A percentile compares a stretch with the other conserved stretches of the same genome.
These are phyloP conservation scores for Uromys caudimaculatus DNA, from an alignment of 2,797 vertebrate genomes.

Conservation along the genomic window DNA sequence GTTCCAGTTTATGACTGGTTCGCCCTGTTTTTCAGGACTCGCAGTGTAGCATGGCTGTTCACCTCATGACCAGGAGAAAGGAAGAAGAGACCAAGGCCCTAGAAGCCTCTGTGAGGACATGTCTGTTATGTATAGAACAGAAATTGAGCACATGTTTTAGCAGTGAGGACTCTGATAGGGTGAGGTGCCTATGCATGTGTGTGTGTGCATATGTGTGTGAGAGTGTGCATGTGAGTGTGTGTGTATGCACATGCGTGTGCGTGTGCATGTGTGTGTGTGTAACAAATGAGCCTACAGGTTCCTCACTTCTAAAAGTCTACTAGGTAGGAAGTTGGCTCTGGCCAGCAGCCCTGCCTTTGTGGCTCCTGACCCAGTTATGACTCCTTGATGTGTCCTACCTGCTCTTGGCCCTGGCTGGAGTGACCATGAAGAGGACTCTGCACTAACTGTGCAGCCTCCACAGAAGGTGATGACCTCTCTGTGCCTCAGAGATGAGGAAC, in stretches of 20 bases:
- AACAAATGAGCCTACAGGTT: background rate
- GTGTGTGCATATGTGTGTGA: too few species aligned
- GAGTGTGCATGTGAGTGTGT: too few species aligned
- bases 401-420: background rate
- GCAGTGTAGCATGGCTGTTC: too few species aligned
- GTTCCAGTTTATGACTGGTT: background rate
- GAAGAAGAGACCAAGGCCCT: background rate
- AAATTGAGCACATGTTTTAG: accelerated
- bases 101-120: background rate
- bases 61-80: too few species aligned
- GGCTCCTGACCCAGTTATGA: background rate
- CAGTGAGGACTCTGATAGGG: background rate
- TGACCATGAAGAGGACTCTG: background rate
- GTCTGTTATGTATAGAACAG: background rate
- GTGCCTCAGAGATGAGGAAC: background rate
- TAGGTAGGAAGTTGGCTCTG: background rate
- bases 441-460: background rate
- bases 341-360: too few species aligned
- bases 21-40: background rate
- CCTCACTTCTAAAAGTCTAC: background rate
- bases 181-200: too few species aligned
- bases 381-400: background rate
- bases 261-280: too few species aligned
- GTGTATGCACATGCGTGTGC: too few species aligned
- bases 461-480: background rate